These are phyloP conservation scores for Gerris lacustris DNA, from an alignment of 2,888 invertebrate genomes.

Conservation along the genomic window DNA sequence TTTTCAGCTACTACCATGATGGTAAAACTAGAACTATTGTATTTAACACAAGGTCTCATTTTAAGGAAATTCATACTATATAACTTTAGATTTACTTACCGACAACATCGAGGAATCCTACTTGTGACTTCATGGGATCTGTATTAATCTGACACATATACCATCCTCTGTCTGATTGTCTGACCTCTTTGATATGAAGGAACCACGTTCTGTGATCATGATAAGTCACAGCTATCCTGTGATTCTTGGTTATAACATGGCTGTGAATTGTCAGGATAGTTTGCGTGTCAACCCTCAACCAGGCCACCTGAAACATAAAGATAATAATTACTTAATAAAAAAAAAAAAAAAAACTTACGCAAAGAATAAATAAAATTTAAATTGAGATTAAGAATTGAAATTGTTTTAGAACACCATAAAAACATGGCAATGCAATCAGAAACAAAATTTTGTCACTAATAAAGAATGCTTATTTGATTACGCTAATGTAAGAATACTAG, in stretches of 20 bases:
- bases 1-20: too few species aligned
- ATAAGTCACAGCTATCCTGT: slow-evolving; percentile 63
- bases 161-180: slow-evolving; percentile 65
- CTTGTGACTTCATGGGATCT: slow-evolving; percentile 62
- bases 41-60: too few species aligned
- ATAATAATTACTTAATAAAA: background rate
- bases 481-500: too few species aligned
- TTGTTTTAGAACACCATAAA: too few species aligned
- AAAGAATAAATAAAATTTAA: background rate
- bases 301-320: slow-evolving; percentile 58
- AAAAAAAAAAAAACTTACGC: background rate
- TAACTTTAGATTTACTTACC: slow-evolving; percentile 39
- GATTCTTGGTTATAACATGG: slow-evolving; percentile 82
- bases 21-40: too few species aligned
- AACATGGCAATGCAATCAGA: too few species aligned
- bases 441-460: too few species aligned
- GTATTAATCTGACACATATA: slow-evolving; percentile 70
- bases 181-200: slow-evolving; percentile 65
- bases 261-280: slow-evolving; percentile 78
- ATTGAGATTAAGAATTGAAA: too few species aligned
- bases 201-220: slow-evolving; percentile 72
- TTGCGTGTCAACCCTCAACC: slow-evolving; percentile 81
- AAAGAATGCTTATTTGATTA: too few species aligned
- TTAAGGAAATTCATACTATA: too few species aligned
- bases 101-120: slow-evolving; percentile 52